Conservation (phyloP, 2,888 invertebrate genomes). For the Sarcophaga rosellei region DNA sequence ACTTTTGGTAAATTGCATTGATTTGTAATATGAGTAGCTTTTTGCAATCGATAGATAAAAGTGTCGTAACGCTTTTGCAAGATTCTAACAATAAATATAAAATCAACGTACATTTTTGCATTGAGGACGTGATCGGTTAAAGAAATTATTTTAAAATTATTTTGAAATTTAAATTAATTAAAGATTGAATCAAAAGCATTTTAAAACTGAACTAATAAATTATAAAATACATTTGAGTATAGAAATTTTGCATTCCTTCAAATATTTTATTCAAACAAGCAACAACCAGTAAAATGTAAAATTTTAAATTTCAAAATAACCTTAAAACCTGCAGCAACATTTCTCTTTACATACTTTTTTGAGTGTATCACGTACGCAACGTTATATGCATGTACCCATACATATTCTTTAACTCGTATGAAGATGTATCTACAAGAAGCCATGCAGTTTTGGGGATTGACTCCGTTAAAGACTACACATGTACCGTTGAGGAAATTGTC, state of each 20-base stretch:
- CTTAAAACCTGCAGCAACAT: background rate
- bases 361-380: too few relatives aligned
- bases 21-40: background rate
- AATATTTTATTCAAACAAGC: background rate
- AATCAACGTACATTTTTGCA: background rate
- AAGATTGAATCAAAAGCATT: background rate
- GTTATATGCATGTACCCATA: too few relatives aligned
- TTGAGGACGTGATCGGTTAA: background rate
- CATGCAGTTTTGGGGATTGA: too few relatives aligned
- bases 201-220: background rate
- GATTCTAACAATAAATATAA: background rate
- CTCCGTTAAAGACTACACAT: too few relatives aligned
- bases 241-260: background rate
- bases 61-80: background rate
- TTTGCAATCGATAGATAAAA: background rate
- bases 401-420: too few relatives aligned
- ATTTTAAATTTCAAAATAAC: background rate
- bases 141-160: background rate
- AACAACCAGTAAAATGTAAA: background rate
- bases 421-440: too few relatives aligned
- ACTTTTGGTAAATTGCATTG: background rate
- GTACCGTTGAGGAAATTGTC: too few relatives aligned
- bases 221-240: background rate
- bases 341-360: background rate
- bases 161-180: background rate